Base-by-base conservation (phyloP, 92 coral and sea anemone genomes). In the Parazoanthus darwini region DNA sequence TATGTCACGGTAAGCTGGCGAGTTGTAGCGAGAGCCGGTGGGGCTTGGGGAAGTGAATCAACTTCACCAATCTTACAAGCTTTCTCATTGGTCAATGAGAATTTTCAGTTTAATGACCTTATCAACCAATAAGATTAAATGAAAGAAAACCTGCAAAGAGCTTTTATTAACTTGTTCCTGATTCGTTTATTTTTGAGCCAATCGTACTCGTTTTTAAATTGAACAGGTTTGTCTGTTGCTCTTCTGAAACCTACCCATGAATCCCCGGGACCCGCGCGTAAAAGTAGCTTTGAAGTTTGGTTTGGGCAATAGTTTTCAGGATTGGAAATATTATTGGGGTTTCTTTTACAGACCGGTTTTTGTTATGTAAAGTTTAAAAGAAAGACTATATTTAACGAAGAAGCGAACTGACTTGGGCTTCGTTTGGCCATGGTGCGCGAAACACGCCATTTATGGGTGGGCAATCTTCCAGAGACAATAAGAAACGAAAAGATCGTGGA, bases 391-490 rank as follows among this genome's bases (percentile, higher is more conserved):
- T 43, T 9, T 83, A 58, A 58, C 77, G 8, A 1, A 35, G 43
- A 70, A 33, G 25, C 39, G 14, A 29, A 33, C 13, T 70, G 67
- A 48, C 7, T 20, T 3, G 74, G 85, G 29, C 73, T 81, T 81
- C 80, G 4, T 15, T 86, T 85, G 85, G 92, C 50, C 88, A 95
- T 95, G 98, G 99, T 97, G 68, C 96, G 99, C 1, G 99, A 97
- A 94, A 94, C 99, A 84, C 96, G 99, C 79, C 99, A 97, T 94
- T 91, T 97, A 74, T 97, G 99, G 99, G 99, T 97, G 77, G 99
- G 99, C 90, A 97, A 97, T 89, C 92, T 97, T 50, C 99, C 99
- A 39, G 99, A 97, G 80, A 94, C 95, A 86, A 93, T 93, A 43
- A 88, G 98, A 80, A 98, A 97, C 50, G 98, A 96, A 74, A 94